Evolutionary conservation across 23 tunicate species (phyloP).

Genomic region (Diplosoma virens): DNA sequence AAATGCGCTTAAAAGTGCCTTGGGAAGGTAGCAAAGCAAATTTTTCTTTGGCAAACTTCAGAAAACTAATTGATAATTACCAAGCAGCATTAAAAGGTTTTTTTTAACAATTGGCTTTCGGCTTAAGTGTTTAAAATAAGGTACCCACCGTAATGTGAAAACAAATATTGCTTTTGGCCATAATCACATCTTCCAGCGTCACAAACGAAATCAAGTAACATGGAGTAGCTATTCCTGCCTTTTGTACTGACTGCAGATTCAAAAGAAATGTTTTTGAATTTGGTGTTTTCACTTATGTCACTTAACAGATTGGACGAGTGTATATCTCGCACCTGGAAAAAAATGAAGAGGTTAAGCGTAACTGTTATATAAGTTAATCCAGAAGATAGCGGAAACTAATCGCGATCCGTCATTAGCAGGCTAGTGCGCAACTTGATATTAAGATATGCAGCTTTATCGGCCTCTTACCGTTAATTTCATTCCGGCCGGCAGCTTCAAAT

Average conservation of each 20-base stretch:
- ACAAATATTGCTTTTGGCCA: background rate
- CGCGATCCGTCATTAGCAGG: too few relatives aligned
- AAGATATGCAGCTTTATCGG: background rate
- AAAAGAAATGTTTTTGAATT: background rate
- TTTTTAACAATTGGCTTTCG: background rate
- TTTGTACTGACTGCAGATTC: background rate
- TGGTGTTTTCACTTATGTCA: background rate
- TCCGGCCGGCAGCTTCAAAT: background rate
- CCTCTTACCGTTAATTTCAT: background rate
- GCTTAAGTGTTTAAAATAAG: background rate
- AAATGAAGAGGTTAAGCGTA: background rate
- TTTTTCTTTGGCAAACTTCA: too few relatives aligned
- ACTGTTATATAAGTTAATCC: background rate
- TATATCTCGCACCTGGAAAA: slow-evolving; percentile 1
- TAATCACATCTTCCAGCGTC: background rate
- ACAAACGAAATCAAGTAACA: background rate
- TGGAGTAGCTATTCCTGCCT: slow-evolving; percentile 10
- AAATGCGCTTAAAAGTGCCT: too few relatives aligned
- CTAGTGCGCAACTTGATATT: background rate
- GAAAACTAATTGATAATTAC: too few relatives aligned
- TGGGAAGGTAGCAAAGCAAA: too few relatives aligned
- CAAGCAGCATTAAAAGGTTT: background rate
- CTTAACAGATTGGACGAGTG: background rate
- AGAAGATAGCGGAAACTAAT: too few relatives aligned
- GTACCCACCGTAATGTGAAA: slow-evolving; percentile 10